These are phyloP conservation scores for Augochlora pura DNA, from an alignment of 1,140 invertebrate genomes.

Conservation along the genomic window DNA sequence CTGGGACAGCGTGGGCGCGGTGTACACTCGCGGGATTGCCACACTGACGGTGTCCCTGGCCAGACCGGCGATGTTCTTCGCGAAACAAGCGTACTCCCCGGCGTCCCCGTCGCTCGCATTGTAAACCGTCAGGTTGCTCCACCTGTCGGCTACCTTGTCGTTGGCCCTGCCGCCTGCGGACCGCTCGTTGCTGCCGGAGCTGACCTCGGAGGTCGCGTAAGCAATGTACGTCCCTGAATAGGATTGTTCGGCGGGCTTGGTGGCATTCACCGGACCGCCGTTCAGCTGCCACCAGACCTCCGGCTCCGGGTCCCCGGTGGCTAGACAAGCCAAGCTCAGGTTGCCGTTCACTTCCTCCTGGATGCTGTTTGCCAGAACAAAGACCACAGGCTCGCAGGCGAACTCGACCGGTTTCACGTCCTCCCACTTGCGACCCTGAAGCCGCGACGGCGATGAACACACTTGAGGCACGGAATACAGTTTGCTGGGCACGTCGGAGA, in stretches of 20 bases:
- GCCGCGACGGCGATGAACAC: constrained; percentile 83
- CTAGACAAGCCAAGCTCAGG: constrained; percentile 89
- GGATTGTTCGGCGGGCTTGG: constrained; percentile 62
- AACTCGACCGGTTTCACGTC: constrained; percentile 85
- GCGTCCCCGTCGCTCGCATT: constrained; percentile 89
- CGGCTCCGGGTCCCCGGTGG: constrained; percentile 91
- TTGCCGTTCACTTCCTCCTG: constrained; percentile 88
- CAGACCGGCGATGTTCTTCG: constrained; percentile 87
- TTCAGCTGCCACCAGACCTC: constrained; percentile 91
- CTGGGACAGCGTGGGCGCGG: constrained; percentile 83
- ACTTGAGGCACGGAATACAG: constrained; percentile 84
- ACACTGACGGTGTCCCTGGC: constrained; percentile 86
- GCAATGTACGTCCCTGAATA: constrained; percentile 42
- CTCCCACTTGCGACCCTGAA: constrained; percentile 85
- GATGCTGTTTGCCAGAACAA: constrained; percentile 82
- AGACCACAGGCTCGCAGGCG: constrained; percentile 87
- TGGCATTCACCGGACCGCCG: constrained; percentile 82
- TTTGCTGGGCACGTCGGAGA: constrained; percentile 81
- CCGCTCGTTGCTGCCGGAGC: constrained; percentile 3
- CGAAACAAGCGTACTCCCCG: constrained; percentile 90
- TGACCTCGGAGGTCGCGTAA: constrained; percentile 36
- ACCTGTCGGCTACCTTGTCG: constrained; percentile 76
- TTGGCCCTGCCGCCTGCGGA: not conserved
- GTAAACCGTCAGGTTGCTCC: constrained; percentile 87
- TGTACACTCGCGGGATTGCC: constrained; percentile 85